Evolutionary conservation across 2,888 invertebrate species (phyloP).

Genomic region (Eristalis intricaria): DNA sequence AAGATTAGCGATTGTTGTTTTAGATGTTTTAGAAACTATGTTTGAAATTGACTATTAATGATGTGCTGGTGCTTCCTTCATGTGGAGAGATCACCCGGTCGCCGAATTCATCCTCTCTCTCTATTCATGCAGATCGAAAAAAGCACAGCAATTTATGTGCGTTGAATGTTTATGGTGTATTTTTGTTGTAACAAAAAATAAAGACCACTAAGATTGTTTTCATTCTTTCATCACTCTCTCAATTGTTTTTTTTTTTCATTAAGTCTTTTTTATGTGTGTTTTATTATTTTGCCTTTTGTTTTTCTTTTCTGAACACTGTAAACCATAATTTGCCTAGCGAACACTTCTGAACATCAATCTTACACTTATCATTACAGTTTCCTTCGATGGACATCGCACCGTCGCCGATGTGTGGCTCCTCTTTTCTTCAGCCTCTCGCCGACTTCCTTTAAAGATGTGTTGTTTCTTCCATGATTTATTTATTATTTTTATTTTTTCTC

Average conservation of each 20-base stretch:
- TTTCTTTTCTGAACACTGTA: neutral
- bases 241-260: neutral
- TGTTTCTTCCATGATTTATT: neutral
- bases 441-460: neutral
- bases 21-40: neutral
- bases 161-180: slow-evolving; percentile 26
- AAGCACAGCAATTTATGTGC: slow-evolving; percentile 33
- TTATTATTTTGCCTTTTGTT: neutral
- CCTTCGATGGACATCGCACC: neutral
- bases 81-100: neutral
- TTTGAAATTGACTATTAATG: slow-evolving; percentile 30
- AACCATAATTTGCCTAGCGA: neutral
- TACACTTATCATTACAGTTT: neutral
- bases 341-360: neutral
- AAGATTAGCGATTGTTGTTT: neutral
- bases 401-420: neutral
- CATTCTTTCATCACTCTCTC: slow-evolving; percentile 10
- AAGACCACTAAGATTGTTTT: neutral
- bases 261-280: neutral
- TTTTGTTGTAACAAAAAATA: neutral
- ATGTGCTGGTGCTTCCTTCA: slow-evolving; percentile 48
- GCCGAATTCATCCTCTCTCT: neutral
- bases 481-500: slow-evolving; percentile 3
- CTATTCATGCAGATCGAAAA: slow-evolving; percentile 33
- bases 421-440: neutral